Base-by-base conservation (phyloP, 2,888 invertebrate species). In the Cephalotes varians region DNA sequence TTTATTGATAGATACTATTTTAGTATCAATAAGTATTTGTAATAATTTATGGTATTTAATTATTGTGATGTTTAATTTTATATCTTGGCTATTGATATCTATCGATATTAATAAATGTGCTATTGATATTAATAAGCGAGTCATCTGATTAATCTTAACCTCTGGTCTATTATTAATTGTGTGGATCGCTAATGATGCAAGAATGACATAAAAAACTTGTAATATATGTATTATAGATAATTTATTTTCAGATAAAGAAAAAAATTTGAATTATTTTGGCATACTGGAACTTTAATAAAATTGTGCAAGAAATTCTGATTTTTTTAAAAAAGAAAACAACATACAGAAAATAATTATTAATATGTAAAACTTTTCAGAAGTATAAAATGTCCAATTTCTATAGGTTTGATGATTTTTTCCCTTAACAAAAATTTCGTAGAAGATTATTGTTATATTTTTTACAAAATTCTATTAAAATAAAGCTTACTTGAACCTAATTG, bases 141-240 rank as follows among this genome's bases (percentile, higher is more conserved):
- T 18, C 25, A 25, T 71, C 25, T 34, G 25, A 54, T 54, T 51
- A 69, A 54, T 51, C 34, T 37, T 28, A 34, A 40, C 34, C 34
- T 71, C 71, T 25, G 4, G 21, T 62, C 62, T 62, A 62, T 62
- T 69, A 51, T 37, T 51, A 69, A 28, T 44, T 44, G n/a, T 21
- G 31, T 12, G 7, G 34, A 51, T 34, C 21, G 51, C 69, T 54
- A 21, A 37, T 71, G 37, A 37, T 18, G 34, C 7, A 15, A 21
- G 4, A 25, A 18, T 21, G 10, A 54, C 9, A 34, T 18, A 54
- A 71, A 51, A 71, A 34, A 1, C 25, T 71, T n/a, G 12, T 25
- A 37, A 37, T 34, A 54, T 37, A n/a, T n/a, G n/a, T n/a, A n/a
- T 51, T 54, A 71, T 71, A 37, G 18, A 1, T 67, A 47, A 47